These are phyloP conservation scores for Geodia barretti DNA, from an alignment of 37 sponge, comb jelly and placozoan species.

Conservation along the genomic window DNA sequence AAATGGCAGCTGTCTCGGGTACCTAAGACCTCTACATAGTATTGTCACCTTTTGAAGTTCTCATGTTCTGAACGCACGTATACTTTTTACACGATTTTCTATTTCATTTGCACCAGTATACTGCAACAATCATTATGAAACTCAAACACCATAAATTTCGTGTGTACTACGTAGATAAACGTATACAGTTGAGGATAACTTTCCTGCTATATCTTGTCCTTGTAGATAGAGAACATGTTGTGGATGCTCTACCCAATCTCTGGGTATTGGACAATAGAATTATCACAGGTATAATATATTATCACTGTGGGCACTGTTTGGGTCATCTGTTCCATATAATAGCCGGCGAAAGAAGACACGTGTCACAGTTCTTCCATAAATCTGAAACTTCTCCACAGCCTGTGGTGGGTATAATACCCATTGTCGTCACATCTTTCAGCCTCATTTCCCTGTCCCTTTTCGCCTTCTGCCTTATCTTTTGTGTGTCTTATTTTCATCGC, in stretches of 20 bases:
- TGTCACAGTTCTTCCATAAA: slow-evolving; percentile 46
- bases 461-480: too few relatives aligned
- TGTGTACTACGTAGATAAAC: too few relatives aligned
- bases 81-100: too few relatives aligned
- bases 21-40: too few relatives aligned
- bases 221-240: slow-evolving; percentile 68
- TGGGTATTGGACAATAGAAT: slow-evolving; percentile 75
- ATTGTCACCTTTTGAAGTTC: too few relatives aligned
- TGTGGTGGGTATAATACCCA: slow-evolving; percentile 33
- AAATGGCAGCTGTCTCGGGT: too few relatives aligned
- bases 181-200: too few relatives aligned
- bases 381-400: slow-evolving; percentile 46
- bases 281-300: slow-evolving; percentile 62
- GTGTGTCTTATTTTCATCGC: background rate
- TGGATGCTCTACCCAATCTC: slow-evolving; percentile 58
- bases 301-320: too few relatives aligned
- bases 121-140: too few relatives aligned
- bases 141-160: too few relatives aligned
- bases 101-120: too few relatives aligned
- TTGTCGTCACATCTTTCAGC: background rate
- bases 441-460: background rate
- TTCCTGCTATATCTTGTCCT: background rate
- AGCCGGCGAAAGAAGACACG: slow-evolving; percentile 64
- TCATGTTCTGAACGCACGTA: too few relatives aligned
- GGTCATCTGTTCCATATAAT: background rate